Evolutionary conservation across 2,113 vertebrate species (phyloP), one percentile per base, ranked within the genome.

Genomic region (Copsychus sechellarum): DNA sequence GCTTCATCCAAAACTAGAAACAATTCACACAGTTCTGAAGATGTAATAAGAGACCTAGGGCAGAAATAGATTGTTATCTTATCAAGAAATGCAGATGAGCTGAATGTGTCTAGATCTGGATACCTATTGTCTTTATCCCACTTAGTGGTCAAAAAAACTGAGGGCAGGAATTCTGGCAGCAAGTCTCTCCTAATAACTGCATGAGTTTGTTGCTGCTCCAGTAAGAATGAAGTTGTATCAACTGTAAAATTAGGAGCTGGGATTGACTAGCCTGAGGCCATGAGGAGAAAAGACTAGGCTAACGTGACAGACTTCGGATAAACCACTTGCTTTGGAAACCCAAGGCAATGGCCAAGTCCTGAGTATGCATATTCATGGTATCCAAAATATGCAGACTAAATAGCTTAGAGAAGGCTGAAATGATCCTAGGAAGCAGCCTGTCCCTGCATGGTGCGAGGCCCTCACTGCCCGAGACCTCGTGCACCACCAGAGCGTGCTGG

Each of bases 321-420:
- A 95, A 67, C 33, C 45, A 57, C 62, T 31, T 74, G 38, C 61
- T 85, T 72, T 81, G 74, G 79, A 90, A 81, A 93, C 17, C 19
- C 58, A 92, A 85, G 51, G 34, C 71, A 62, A 28, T n/a, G 34
- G 60, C 12, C 53, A 62, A 57, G 31, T 29, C 67, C 78, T 26
- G 28, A 88, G 47, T 51, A 38, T 47, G 43, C 19, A 36, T 70
- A 56, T 81, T 83, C 51, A 88, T 3, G 3, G 47, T 64, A 94
- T 66, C 76, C 34, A 74, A 91, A 94, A 74, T 56, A 88, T 40
- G 50, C 51, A 92, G 86, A 91, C 58, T 93, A 61, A 90, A 88
- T 66, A 86, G 33, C n/a, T 92, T 78, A 92, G 71, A 25, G 90
- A 90, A 93, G 50, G 64, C 29, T 83, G 47, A 58, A 77, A 47